Percentiles rank a stretch among this genome's conserved stretches.
Evolutionary conservation across 1,140 invertebrate genomes (phyloP).

Genomic region (Cylas formicarius): DNA sequence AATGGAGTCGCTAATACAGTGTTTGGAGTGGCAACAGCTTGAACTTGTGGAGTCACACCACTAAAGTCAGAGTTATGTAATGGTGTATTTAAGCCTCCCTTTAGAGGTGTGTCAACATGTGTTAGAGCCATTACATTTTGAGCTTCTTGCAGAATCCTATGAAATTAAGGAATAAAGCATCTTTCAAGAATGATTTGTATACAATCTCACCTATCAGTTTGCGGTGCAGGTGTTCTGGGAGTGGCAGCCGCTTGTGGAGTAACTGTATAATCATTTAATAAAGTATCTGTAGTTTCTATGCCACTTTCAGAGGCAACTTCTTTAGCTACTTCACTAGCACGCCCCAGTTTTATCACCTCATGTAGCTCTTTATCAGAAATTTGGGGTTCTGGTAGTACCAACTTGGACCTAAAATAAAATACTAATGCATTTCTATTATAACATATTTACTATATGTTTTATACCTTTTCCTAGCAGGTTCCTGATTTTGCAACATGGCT

Average conservation of each 20-base stretch:
- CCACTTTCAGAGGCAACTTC: conserved; percentile 83
- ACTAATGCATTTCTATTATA: not conserved
- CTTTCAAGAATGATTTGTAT: not conserved
- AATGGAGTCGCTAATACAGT: conserved; percentile 92
- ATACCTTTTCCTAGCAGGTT: conserved; percentile 79
- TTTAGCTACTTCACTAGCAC: conserved; percentile 87
- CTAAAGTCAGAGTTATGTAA: conserved; percentile 83
- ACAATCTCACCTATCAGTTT: conserved; percentile 50
- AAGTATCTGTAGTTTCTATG: conserved; percentile 72
- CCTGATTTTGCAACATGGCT: conserved; percentile 82
- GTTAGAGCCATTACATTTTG: conserved; percentile 97
- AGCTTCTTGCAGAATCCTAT: conserved; percentile 78
- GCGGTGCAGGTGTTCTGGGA: conserved; percentile 76
- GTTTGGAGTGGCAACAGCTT: conserved; percentile 82
- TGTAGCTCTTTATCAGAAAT: conserved; percentile 89
- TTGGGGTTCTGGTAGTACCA: conserved; percentile 93
- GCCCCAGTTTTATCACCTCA: conserved; percentile 94
- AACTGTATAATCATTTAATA: conserved; percentile 87
- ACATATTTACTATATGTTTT: not conserved
- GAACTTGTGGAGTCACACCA: conserved; percentile 67
- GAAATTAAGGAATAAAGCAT: conserved; percentile 4
- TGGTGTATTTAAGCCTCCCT: conserved; percentile 92
- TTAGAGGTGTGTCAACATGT: conserved; percentile 95
- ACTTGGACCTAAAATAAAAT: conserved; percentile 59
- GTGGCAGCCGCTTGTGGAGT: conserved; percentile 71